These are phyloP conservation scores for Pogonomyrmex barbatus DNA, from an alignment of 1,140 invertebrate genomes.

Conservation along the genomic window DNA sequence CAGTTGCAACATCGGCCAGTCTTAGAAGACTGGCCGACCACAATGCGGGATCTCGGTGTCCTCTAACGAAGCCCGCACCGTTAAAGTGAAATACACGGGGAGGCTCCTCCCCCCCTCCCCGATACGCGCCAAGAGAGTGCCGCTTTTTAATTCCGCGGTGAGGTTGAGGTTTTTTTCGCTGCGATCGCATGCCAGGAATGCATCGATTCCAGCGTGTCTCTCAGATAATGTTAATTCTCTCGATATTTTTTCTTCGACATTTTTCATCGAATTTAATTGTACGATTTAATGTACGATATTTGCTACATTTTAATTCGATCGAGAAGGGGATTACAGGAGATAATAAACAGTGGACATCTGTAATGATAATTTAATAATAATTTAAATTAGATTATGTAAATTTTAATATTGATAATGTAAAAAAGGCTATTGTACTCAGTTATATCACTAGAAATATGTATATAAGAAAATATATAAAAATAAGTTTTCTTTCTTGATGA, in stretches of 20 bases:
- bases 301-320: background rate
- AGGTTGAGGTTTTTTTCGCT: background rate
- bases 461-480: background rate
- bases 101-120: background rate
- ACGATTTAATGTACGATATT: background rate
- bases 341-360: background rate
- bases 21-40: slow-evolving; percentile 1
- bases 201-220: slow-evolving; percentile 2
- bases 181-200: slow-evolving; percentile 7
- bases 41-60: slow-evolving; percentile 21
- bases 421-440: background rate
- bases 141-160: slow-evolving; percentile 25
- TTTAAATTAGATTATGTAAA: background rate
- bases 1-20: slow-evolving; percentile 33
- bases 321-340: too few species aligned
- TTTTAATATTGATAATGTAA: background rate
- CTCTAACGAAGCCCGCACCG: slow-evolving; percentile 23
- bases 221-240: background rate
- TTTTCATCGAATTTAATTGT: background rate
- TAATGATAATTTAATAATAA: background rate
- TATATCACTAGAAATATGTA: background rate
- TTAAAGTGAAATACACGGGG: slow-evolving; percentile 36
- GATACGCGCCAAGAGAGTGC: slow-evolving; percentile 4
- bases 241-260: background rate
- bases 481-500: background rate